Base-by-base conservation (phyloP, 2,888 invertebrate genomes). In the Nymphalis urticae region DNA sequence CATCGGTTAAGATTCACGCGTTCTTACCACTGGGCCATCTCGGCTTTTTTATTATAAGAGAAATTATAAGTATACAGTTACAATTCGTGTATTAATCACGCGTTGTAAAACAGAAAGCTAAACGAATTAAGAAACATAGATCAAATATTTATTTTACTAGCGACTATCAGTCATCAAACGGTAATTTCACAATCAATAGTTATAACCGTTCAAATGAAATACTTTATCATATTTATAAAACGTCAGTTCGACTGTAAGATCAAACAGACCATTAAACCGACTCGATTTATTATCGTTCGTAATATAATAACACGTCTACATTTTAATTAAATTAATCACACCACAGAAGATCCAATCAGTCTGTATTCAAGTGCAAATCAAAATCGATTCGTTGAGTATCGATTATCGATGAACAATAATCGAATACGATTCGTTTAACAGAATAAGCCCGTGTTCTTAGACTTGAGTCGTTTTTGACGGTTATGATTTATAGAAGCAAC, bases 341-440 rank as follows among this genome's bases (percentile, higher is more conserved):
- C 72, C 68, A 73, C 69, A 73, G 72, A 76, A 67, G 70, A 74
- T 64, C 77, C 82, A 82, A 84, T 85, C 81, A 81, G 73, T 70
- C 62, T 71, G 74, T 78, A 80, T 82, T 83, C 80, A 80, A 78
- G 76, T 76, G 77, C 77, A 75, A 81, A 80, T 79, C 70, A 68
- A 69, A 67, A 66, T 73, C 63, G 70, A 65, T 47, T 70, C 69
- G 70, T 66, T 73, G 69, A 68, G 58, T 62, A 64, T 69, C 47
- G 64, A 68, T 62, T 69, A 69, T 73, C 64, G 69, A 72, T 73
- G 58, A 53, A 58, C 61, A 63, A 58, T 71, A 61, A 71, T 68
- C 68, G 47, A 59, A 32, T 58, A 59, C 58, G 51, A 53, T 68
- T 68, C 42, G 68, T 67, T 68, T 75, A 78, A 75, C 75, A 75